These are phyloP conservation scores for Chelonus formosanus DNA, from an alignment of 2,888 invertebrate genomes.

Conservation along the genomic window DNA sequence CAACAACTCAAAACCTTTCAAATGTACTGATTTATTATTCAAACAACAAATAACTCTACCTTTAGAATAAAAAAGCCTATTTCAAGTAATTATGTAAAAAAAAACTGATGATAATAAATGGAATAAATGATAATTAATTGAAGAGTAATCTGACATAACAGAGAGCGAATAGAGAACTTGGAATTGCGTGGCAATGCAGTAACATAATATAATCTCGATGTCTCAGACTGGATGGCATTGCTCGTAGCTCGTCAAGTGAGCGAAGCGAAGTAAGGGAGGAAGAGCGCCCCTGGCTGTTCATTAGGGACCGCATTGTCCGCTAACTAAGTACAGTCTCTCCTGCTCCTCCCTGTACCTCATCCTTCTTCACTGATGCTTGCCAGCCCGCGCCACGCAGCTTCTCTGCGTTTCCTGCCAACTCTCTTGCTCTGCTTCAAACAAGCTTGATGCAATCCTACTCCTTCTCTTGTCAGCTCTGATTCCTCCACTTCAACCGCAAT, in stretches of 20 bases:
- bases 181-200: slow-evolving; percentile 26
- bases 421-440: too few relatives aligned
- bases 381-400: not conserved
- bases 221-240: slow-evolving; percentile 55
- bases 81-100: too few relatives aligned
- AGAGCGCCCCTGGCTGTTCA: slow-evolving; percentile 63
- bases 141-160: not conserved
- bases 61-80: too few relatives aligned
- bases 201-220: slow-evolving; percentile 58
- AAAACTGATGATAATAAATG: not conserved
- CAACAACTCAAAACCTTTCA: too few relatives aligned
- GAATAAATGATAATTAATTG: slow-evolving; percentile 23
- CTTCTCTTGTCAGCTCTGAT: not conserved
- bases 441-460: too few relatives aligned
- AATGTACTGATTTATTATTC: too few relatives aligned
- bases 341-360: not conserved
- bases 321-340: slow-evolving; percentile 62
- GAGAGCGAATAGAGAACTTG: slow-evolving; percentile 23
- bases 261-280: slow-evolving; percentile 44
- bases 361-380: not conserved
- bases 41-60: too few relatives aligned
- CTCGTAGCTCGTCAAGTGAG: slow-evolving; percentile 24
- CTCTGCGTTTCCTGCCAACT: not conserved
- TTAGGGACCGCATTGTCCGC: slow-evolving; percentile 65
- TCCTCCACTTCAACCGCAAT: not conserved